Base-by-base conservation (phyloP, 1,140 invertebrate species). In the Heliconius eleuchia region DNA sequence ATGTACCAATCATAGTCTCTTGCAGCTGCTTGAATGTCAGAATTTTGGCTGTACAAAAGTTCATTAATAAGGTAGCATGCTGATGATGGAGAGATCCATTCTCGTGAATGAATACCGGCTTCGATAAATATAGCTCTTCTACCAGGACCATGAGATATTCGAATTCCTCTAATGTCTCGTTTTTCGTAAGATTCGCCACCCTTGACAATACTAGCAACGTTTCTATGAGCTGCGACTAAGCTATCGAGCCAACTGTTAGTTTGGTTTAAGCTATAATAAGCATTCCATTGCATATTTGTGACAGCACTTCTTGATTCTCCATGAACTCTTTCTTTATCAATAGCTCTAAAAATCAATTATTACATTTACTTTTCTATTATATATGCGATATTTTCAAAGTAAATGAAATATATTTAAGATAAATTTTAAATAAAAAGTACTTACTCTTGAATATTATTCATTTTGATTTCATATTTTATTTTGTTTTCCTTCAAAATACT, bases 1-100 rank as follows among this genome's bases (percentile, higher is more conserved):
- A 98, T 96, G 84, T 97, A 96, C 96, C 96, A 97, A 86, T 97
- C 97, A 76, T 95, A 96, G 81, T 95, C 95, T 70, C 96, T 90
- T 11, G 95, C 95, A 71, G 95, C 93, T 3, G 92, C 92, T 77
- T 84, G 88, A 0, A 94, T 92, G 71, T 92, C 92, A 1, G 89
- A 79, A 84, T 95, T 92, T 19, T 88, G 86, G 57, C 94, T 95
- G 5, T 90, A 95, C 18, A 96, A 86, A 13, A 96, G 82, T 83
- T 96, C 93, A 83, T 95, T 95, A 13, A 96, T 94, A 9, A 97
- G 94, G 80, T 95, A 97, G 16, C 96, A 95, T 9, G 95, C 95
- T 0, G 95, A 95, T 0, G 96, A 94, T 8, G 96, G 95, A 3
- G 96, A 93, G 27, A 97, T 96, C 95, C 97, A 97, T 92, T 97